Percentiles rank a stretch among this genome's conserved stretches.
These are phyloP conservation scores for Alentia gelatinosa DNA, from an alignment of 2,888 invertebrate genomes.

Conservation along the genomic window DNA sequence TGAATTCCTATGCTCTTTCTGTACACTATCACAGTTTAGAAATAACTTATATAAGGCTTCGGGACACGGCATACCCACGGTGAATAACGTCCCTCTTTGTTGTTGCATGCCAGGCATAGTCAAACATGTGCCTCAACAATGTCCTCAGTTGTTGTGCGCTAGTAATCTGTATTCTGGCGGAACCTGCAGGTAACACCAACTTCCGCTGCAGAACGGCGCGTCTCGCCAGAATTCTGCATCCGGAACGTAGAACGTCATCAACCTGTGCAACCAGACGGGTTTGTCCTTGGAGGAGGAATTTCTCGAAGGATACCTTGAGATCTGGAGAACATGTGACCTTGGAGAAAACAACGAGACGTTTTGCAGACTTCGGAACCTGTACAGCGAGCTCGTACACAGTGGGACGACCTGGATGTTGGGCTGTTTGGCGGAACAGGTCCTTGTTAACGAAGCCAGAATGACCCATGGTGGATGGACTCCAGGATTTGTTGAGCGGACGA, in stretches of 20 bases:
- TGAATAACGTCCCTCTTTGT: not conserved
- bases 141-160: not conserved
- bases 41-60: not conserved
- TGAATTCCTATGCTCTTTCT: too few relatives aligned
- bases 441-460: not conserved
- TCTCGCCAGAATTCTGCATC: not conserved
- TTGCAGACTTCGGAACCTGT: not conserved
- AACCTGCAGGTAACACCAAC: not conserved
- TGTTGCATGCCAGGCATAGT: conserved; percentile 23
- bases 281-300: not conserved
- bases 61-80: not conserved
- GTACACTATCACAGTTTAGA: too few relatives aligned
- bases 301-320: not conserved
- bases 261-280: not conserved
- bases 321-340: not conserved
- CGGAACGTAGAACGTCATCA: not conserved
- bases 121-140: not conserved
- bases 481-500: not conserved
- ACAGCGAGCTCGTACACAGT: conserved; percentile 12
- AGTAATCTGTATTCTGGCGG: not conserved
- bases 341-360: not conserved
- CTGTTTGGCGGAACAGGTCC: not conserved
- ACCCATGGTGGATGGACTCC: not conserved
- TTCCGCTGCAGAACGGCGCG: not conserved
- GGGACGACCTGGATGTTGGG: not conserved